phyloP scores from a whole-genome alignment of 2,797 vertebrate genomes.

The Paedocypris micromegethes region DNA sequence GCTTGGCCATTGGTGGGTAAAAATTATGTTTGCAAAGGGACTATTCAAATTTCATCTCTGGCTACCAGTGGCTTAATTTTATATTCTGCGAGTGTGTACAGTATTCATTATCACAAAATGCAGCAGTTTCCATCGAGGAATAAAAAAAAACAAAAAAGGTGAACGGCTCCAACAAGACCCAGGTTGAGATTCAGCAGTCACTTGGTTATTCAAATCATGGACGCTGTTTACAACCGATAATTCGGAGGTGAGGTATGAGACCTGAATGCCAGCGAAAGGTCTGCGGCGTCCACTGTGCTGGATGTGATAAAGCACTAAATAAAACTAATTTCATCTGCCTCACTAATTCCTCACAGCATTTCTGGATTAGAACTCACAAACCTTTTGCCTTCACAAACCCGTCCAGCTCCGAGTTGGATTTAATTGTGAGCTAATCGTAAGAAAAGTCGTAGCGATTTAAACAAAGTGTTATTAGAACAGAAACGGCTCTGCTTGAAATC shows the following conservation, averaged over 20 bases:
- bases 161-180: constrained; percentile 46
- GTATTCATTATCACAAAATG: constrained; percentile 58
- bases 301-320: constrained; percentile 31
- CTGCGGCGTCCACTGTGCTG: constrained; percentile 27
- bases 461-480: no score
- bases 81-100: constrained; percentile 52
- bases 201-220: constrained; percentile 54
- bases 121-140: constrained; percentile 52
- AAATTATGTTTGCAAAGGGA: constrained; percentile 36
- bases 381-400: no score
- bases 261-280: constrained; percentile 41
- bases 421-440: no score
- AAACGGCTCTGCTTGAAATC: not conserved
- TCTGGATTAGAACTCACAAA: not conserved
- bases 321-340: constrained; percentile 1
- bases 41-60: constrained; percentile 23
- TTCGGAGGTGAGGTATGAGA: constrained; percentile 32
- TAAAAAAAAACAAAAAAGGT: constrained; percentile 42
- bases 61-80: constrained; percentile 34
- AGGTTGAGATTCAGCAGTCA: constrained; percentile 18
- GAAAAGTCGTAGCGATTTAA: no score
- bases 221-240: constrained; percentile 51
- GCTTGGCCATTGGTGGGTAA: constrained; percentile 29
- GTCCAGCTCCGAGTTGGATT: no score
- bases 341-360: constrained; percentile 6